Percentiles rank a stretch among this genome's conserved stretches.
Conservation (phyloP, 2,113 vertebrate genomes). For the Australoheros scitulus region DNA sequence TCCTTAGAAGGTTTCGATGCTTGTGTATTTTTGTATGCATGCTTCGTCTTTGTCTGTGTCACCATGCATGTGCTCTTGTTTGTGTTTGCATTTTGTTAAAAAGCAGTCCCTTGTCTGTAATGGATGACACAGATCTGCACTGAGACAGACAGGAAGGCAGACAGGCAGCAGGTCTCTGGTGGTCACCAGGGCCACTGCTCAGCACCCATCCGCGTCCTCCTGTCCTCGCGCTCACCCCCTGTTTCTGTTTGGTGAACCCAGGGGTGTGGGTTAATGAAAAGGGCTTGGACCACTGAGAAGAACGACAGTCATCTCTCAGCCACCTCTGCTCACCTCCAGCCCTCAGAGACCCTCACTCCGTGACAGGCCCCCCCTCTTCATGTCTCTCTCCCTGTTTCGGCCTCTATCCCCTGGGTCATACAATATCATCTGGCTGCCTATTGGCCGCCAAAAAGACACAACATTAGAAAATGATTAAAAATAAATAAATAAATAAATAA, state of each 20-base stretch:
- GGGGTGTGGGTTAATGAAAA: constrained; percentile 73
- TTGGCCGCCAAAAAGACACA: constrained; percentile 54
- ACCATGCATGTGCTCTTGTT: constrained; percentile 39
- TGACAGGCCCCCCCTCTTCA: constrained; percentile 65
- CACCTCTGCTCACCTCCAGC: constrained; percentile 70
- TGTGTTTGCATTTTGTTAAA: constrained; percentile 65
- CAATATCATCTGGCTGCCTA: constrained; percentile 73
- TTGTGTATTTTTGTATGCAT: constrained; percentile 53
- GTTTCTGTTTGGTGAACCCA: constrained; percentile 66
- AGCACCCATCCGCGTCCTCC: constrained; percentile 30
- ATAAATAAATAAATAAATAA: constrained; percentile 6
- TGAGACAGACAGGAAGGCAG: constrained; percentile 69
- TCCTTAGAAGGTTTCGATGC: constrained; percentile 44
- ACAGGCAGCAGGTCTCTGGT: constrained; percentile 66
- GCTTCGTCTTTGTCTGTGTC: constrained; percentile 39
- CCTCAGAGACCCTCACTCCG: constrained; percentile 66
- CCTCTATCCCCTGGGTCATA: constrained; percentile 81
- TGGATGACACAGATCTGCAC: constrained; percentile 83
- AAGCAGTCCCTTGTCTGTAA: constrained; percentile 75
- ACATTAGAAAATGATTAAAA: constrained; percentile 66
- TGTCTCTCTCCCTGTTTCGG: constrained; percentile 74
- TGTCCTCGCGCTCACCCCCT: constrained; percentile 31
- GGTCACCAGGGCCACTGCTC: constrained; percentile 55
- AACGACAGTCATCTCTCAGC: constrained; percentile 69
- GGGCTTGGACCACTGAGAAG: constrained; percentile 62